phyloP scores from a whole-genome alignment of 2,113 vertebrate genomes.

The Thalassoma bifasciatum region DNA sequence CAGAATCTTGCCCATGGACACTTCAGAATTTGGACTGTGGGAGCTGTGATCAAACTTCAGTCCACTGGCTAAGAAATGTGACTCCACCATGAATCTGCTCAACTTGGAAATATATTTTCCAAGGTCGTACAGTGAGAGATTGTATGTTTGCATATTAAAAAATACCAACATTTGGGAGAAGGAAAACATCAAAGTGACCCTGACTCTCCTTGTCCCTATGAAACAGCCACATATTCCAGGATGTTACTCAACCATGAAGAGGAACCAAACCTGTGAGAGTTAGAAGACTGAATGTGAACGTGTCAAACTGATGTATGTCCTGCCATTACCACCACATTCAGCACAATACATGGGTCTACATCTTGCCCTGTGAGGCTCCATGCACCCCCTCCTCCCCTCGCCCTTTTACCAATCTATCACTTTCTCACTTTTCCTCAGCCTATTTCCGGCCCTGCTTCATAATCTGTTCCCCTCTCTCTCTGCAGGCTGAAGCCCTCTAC shows the following conservation, averaged over 20 bases:
- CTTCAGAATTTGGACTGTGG: no score
- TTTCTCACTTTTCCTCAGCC: slow-evolving; percentile 26
- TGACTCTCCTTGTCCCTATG: neutral
- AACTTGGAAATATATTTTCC: no score
- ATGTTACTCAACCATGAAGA: neutral
- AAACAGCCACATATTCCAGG: neutral
- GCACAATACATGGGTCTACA: slow-evolving; percentile 33
- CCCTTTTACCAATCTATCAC: slow-evolving; percentile 2
- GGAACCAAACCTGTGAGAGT: neutral
- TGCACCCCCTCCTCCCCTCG: slow-evolving; percentile 7
- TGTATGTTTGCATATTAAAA: neutral
- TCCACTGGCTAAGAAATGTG: no score
- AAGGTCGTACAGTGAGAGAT: neutral
- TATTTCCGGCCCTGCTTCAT: slow-evolving; percentile 20
- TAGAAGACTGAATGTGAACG: slow-evolving; percentile 8
- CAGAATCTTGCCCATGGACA: no score
- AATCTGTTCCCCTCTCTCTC: slow-evolving; percentile 21
- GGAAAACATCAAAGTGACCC: neutral
- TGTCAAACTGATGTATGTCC: slow-evolving; percentile 66
- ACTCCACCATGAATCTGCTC: no score
- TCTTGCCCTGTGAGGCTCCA: slow-evolving; percentile 34
- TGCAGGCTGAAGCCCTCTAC: slow-evolving; percentile 42
- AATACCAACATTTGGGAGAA: slow-evolving; percentile 3
- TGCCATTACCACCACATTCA: slow-evolving; percentile 55
- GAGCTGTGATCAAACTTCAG: no score